Percentiles rank a stretch among this genome's conserved stretches.
phyloP scores from a whole-genome alignment of 2,888 invertebrate genomes.

The Harmothoe impar region DNA sequence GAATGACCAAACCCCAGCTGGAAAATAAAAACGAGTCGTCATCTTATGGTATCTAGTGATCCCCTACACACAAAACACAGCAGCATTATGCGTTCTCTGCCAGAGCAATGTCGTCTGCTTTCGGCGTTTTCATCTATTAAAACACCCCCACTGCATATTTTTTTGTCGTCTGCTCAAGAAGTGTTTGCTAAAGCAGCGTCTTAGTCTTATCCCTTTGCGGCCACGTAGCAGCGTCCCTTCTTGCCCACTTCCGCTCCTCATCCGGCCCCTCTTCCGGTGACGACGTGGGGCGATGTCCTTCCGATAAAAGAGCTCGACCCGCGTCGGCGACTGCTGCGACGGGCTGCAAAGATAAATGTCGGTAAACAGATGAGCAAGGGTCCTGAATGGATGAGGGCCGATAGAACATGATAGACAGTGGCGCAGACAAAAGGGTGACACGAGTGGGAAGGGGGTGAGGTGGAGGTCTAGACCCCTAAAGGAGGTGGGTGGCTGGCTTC shows the following conservation, averaged over 20 bases:
- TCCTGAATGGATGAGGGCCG: conserved; percentile 11
- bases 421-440: neutral
- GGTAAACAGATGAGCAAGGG: conserved; percentile 4
- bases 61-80: no score
- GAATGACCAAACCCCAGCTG: no score
- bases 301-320: neutral
- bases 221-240: neutral
- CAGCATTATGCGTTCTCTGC: no score
- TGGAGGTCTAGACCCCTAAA: neutral
- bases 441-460: neutral
- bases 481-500: neutral
- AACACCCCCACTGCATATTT: no score
- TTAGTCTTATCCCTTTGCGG: neutral
- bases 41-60: no score
- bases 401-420: neutral
- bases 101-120: no score
- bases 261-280: neutral
- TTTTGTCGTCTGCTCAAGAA: neutral
- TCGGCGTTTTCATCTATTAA: no score
- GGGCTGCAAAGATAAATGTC: conserved; percentile 36
- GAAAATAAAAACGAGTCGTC: no score
- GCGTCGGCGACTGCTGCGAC: neutral
- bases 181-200: neutral
- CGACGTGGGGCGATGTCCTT: neutral
- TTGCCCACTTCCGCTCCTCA: neutral